Evolutionary conservation across 2,113 vertebrate genomes (phyloP), one percentile per base, ranked within the genome.

Genomic region (Nicator chloris): DNA sequence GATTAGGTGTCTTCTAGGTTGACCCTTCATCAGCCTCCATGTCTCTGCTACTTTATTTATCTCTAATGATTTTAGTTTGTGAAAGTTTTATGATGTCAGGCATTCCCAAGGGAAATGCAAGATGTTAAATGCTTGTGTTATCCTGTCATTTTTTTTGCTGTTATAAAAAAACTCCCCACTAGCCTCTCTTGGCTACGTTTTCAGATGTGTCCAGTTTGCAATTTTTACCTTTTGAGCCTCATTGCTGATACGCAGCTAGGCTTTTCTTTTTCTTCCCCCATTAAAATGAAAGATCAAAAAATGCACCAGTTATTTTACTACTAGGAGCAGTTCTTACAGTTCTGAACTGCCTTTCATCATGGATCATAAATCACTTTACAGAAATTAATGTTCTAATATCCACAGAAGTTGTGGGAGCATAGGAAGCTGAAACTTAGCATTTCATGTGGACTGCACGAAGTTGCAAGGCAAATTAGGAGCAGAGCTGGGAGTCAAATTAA

Each of bases 1-100:
- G 94, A 97, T 97, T 95, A 75, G 96, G 94, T 96, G 54, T 92
- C 97, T 97, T 97, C 89, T 95, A 86, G 90, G 93, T 65, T 95
- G 82, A 91, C 85, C 90, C 95, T 92, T 87, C 91, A 37, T 86
- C 88, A 26, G 91, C 87, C 85, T 90, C 72, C 0, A 0, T n/a
- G 28, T 42, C 60, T 81, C 35, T 56, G 61, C 45, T 86, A 7
- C 82, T 76, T 75, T 61, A 13, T 65, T 95, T 95, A 72, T 75
- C 45, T 88, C 51, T 68, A 61, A 63, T 51, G 64, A 42, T 28
- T 95, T 93, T 65, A 54, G 40, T 92, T 97, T 89, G 51, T 84
- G 39, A 87, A 82, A 60, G 60, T 71, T 92, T 71, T 78, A 56
- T n/a, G 33, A 21, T 71, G 50, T 57, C 65, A 75, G 56, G 30